phyloP scores from a whole-genome alignment of 2,888 invertebrate species.

The Steinernema hermaphroditum region DNA sequence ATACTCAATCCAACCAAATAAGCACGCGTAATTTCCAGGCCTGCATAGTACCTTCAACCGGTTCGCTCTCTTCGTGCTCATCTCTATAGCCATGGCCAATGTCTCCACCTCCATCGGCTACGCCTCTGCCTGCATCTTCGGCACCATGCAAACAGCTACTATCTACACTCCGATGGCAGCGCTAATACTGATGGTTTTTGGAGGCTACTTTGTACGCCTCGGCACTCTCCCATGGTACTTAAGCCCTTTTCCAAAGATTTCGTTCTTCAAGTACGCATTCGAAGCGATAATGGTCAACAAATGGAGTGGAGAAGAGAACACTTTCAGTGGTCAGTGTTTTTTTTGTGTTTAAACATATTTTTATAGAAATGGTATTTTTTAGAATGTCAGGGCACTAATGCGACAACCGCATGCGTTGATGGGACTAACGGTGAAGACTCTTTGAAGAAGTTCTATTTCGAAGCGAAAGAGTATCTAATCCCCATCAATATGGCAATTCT shows the following conservation, averaged over 20 bases:
- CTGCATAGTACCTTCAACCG: not conserved
- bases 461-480: not conserved
- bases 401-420: not conserved
- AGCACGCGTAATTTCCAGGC: not conserved
- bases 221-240: constrained; percentile 69
- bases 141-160: constrained; percentile 82
- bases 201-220: constrained; percentile 89
- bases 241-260: constrained; percentile 64
- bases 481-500: constrained; percentile 36
- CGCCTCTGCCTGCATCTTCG: constrained; percentile 83
- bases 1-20: not conserved
- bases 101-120: constrained; percentile 75
- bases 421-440: not conserved
- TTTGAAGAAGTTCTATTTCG: not conserved
- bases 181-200: constrained; percentile 88
- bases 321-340: constrained; percentile 40
- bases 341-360: not conserved
- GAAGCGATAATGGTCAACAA: constrained; percentile 55
- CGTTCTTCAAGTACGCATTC: constrained; percentile 62
- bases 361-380: not conserved
- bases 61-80: constrained; percentile 44
- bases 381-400: not conserved
- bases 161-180: constrained; percentile 87
- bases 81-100: constrained; percentile 49
- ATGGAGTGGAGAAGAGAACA: constrained; percentile 49